Conservation (phyloP, 2,888 invertebrate species). For the Seladonia tumulorum region DNA sequence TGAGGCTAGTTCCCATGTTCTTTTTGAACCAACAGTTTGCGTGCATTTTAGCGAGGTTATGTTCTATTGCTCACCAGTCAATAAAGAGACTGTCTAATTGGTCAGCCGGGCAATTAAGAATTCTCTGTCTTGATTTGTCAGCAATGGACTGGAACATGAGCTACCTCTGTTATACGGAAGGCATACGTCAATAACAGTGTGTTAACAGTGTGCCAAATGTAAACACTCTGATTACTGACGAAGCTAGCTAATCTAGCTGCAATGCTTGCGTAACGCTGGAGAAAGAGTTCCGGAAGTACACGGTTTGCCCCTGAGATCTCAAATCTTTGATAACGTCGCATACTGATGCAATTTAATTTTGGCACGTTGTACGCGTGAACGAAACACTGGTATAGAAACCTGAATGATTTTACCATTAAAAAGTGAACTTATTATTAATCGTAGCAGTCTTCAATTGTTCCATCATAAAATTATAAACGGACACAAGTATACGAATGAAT, state of each 20-base stretch:
- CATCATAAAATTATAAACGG: too few species aligned
- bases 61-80: neutral
- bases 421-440: too few species aligned
- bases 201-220: neutral
- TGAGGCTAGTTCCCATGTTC: too few species aligned
- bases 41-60: neutral
- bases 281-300: neutral
- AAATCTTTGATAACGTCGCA: neutral
- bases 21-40: too few species aligned
- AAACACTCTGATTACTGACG: neutral
- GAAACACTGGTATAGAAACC: neutral
- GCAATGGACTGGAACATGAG: neutral
- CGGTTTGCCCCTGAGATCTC: neutral
- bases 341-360: neutral
- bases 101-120: neutral
- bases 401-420: too few species aligned
- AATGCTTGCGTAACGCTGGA: neutral
- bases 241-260: too few species aligned
- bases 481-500: too few species aligned
- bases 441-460: neutral
- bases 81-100: neutral
- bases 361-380: neutral
- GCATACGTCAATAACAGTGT: neutral
- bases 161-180: neutral
- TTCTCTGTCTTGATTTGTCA: neutral